Conservation (phyloP, 2,797 vertebrate genomes). For the Thripadectes ignobilis region DNA sequence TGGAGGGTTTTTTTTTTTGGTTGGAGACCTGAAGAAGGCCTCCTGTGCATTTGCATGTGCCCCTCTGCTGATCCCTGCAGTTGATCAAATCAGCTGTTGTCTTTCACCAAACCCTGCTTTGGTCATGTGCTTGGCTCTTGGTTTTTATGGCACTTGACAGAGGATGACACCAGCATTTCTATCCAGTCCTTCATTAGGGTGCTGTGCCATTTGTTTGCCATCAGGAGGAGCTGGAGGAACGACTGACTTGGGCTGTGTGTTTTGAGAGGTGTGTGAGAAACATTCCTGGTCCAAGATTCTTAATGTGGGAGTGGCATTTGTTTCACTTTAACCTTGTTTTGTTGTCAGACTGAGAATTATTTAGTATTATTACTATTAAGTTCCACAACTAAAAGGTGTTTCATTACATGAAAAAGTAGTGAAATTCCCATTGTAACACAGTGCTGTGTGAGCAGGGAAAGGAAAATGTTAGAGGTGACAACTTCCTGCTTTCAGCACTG, state of each 20-base stretch:
- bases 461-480: neutral
- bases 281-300: neutral
- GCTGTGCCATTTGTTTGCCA: neutral
- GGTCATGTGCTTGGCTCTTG: neutral
- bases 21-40: neutral
- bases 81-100: neutral
- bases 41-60: neutral
- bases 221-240: slow-evolving; percentile 28
- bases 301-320: fast-evolving
- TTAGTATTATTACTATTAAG: neutral
- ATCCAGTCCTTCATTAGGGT: neutral
- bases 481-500: neutral
- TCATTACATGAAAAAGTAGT: neutral
- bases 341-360: neutral
- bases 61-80: neutral
- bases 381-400: neutral
- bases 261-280: fast-evolving
- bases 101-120: neutral
- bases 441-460: neutral
- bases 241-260: neutral
- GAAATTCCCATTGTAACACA: neutral
- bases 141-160: fast-evolving
- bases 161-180: neutral
- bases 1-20: neutral
- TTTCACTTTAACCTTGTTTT: neutral